These are phyloP conservation scores for Cyprinodon tularosa DNA, from an alignment of 2,113 vertebrate species.

Conservation along the genomic window DNA sequence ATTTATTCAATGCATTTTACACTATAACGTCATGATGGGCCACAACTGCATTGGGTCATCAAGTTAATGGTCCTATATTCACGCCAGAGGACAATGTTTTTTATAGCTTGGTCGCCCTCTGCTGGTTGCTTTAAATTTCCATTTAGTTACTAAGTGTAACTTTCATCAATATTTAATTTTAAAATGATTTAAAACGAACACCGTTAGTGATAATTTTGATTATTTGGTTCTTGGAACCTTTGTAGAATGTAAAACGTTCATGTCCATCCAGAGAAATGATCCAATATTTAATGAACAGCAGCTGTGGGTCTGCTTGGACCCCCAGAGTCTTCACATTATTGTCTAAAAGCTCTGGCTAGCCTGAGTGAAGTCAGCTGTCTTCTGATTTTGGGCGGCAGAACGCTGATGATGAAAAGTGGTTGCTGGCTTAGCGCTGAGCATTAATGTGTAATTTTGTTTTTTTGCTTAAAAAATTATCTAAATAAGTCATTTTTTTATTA, in stretches of 20 bases:
- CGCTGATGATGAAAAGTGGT: conserved; percentile 27
- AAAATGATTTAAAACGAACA: neutral
- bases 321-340: neutral
- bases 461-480: neutral
- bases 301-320: conserved; percentile 55
- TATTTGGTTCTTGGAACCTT: neutral
- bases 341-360: conserved; percentile 38
- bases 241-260: too few species aligned
- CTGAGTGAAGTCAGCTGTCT: conserved; percentile 59
- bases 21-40: conserved; percentile 36
- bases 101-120: conserved; percentile 68
- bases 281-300: conserved; percentile 19
- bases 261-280: neutral
- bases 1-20: conserved; percentile 34
- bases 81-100: neutral
- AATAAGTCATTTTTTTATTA: too few species aligned
- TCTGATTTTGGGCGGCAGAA: conserved; percentile 44
- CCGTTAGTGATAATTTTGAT: neutral
- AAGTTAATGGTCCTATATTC: conserved; percentile 32
- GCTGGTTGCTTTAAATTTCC: conserved; percentile 36
- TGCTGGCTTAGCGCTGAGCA: neutral
- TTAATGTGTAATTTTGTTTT: neutral
- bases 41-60: conserved; percentile 27
- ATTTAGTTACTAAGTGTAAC: neutral
- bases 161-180: neutral